phyloP scores from a whole-genome alignment of 2,113 vertebrate genomes.

The Euleptes europaea region DNA sequence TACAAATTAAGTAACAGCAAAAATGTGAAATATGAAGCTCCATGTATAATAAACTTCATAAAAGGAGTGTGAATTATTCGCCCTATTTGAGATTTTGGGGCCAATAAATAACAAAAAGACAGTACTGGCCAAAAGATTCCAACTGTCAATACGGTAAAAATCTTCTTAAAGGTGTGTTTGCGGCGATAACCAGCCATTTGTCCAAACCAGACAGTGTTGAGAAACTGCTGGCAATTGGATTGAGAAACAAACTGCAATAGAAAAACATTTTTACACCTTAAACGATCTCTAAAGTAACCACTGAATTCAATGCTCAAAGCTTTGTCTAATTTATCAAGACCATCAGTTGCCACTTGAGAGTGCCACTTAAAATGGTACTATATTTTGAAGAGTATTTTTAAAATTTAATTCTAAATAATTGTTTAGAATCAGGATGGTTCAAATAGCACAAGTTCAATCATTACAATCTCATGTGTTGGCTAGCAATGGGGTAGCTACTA shows the following conservation, averaged over 20 bases:
- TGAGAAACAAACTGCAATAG: constrained; percentile 92
- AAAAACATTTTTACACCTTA: constrained; percentile 25
- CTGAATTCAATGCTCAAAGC: constrained; percentile 25
- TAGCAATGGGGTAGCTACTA: not conserved
- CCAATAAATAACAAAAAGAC: constrained; percentile 93
- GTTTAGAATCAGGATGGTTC: not conserved
- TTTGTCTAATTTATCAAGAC: not conserved
- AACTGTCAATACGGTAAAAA: constrained; percentile 91
- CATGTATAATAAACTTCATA: constrained; percentile 98
- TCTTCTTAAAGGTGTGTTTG: constrained; percentile 96
- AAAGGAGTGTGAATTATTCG: constrained; percentile 98
- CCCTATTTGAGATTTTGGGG: constrained; percentile 92
- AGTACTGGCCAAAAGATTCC: constrained; percentile 93
- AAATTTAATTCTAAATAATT: not conserved
- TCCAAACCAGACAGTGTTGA: constrained; percentile 98
- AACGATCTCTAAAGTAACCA: constrained; percentile 22
- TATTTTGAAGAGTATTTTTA: not conserved
- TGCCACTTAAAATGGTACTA: not conserved
- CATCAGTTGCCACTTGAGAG: not conserved
- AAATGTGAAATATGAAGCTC: constrained; percentile 97
- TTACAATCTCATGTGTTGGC: not conserved
- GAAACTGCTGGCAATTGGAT: constrained; percentile 98
- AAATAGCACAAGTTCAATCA: not conserved
- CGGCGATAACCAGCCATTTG: constrained; percentile 97
- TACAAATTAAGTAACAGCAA: constrained; percentile 96